Evolutionary conservation across 1,140 invertebrate genomes (phyloP).

Genomic region (Drosophila tsacasi): DNA sequence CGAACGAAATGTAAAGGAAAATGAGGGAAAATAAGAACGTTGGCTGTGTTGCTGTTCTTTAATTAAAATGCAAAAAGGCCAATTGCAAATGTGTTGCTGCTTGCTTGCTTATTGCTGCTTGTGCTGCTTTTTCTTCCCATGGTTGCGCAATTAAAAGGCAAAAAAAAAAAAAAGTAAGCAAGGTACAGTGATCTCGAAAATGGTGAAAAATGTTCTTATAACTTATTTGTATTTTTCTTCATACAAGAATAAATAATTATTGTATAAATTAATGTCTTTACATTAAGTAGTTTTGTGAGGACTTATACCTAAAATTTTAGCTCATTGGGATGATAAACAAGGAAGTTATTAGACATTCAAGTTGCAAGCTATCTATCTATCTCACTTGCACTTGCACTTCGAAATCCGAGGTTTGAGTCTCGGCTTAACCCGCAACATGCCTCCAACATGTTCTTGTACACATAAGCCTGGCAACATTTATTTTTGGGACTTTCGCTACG

Average conservation of each 20-base stretch:
- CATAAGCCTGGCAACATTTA: neutral
- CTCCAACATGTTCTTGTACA: neutral
- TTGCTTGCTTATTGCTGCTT: neutral
- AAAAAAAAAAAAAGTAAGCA: conserved; percentile 29
- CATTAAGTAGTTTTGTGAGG: neutral
- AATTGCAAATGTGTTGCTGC: conserved; percentile 72
- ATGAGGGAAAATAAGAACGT: conserved; percentile 18
- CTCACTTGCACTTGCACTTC: neutral
- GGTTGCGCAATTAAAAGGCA: conserved; percentile 72
- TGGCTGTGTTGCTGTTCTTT: conserved; percentile 43
- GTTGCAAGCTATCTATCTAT: neutral
- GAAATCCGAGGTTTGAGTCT: neutral
- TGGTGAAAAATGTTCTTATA: neutral
- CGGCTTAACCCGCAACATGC: neutral
- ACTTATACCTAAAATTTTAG: neutral
- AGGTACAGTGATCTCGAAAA: neutral
- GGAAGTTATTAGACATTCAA: neutral
- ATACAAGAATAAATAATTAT: neutral
- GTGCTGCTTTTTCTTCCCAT: conserved; percentile 38
- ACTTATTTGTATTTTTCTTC: neutral
- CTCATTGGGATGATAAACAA: neutral
- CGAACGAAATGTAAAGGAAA: neutral
- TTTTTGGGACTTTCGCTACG: neutral
- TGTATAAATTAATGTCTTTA: too few species aligned
- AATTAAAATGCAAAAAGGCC: conserved; percentile 84